Evolutionary conservation across 2,888 invertebrate genomes (phyloP).

Genomic region (Drosophila villosipedis): DNA sequence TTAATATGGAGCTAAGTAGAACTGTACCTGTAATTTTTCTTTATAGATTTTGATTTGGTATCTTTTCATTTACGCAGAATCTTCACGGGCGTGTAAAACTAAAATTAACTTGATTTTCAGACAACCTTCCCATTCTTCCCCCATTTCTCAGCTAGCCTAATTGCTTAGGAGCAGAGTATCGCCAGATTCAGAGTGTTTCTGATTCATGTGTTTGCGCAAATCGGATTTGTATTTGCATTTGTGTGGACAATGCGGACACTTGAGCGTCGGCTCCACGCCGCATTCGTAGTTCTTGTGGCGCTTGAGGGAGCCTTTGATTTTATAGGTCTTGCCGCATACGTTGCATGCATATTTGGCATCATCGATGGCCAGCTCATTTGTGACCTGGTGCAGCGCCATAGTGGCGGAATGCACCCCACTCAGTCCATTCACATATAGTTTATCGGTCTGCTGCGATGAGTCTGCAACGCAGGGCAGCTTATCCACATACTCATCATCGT

Average conservation of each 20-base stretch:
- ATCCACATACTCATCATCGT: conserved; percentile 60
- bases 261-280: conserved; percentile 83
- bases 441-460: conserved; percentile 41
- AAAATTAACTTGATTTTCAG: not conserved
- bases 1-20: not conserved
- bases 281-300: conserved; percentile 92
- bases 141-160: conserved; percentile 1
- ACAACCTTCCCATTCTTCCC: not conserved
- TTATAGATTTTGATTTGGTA: not conserved
- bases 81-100: not conserved
- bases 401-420: conserved; percentile 48
- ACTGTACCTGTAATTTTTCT: not conserved
- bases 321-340: conserved; percentile 93
- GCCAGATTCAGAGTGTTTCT: conserved; percentile 79
- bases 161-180: conserved; percentile 45
- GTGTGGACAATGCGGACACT: conserved; percentile 84
- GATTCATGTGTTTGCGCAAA: conserved; percentile 84
- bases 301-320: conserved; percentile 91
- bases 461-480: conserved; percentile 46
- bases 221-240: conserved; percentile 85
- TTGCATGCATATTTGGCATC: conserved; percentile 87
- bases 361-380: conserved; percentile 50
- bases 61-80: not conserved
- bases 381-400: conserved; percentile 56
- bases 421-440: conserved; percentile 58